A percentile compares a stretch with the other conserved stretches of the same genome.
phyloP scores from a whole-genome alignment of 2,888 invertebrate species.

The Cryptus armator region DNA sequence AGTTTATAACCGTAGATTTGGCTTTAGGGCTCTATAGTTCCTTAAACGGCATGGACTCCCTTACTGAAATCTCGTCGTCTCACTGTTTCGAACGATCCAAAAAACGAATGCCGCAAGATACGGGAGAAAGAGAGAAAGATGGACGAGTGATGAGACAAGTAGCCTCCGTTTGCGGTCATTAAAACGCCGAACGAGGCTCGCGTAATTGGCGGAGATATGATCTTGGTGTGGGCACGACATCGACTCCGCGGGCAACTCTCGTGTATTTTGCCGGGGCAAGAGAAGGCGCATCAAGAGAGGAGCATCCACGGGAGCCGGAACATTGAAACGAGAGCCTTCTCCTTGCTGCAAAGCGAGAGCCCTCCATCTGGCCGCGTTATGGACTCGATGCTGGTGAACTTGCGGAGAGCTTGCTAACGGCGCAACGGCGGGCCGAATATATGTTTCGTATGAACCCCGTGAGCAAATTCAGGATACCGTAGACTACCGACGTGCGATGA shows the following conservation, averaged over 20 bases:
- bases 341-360: conserved; percentile 12
- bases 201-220: conserved; percentile 75
- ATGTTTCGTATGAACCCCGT: conserved; percentile 19
- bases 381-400: conserved; percentile 28
- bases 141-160: conserved; percentile 60
- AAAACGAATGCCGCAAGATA: conserved; percentile 23
- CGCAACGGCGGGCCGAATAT: neutral
- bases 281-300: neutral
- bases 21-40: neutral
- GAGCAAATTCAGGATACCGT: conserved; percentile 9
- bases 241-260: conserved; percentile 54
- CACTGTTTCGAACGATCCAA: neutral
- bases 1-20: neutral
- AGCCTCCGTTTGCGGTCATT: conserved; percentile 72
- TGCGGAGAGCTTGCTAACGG: conserved; percentile 7
- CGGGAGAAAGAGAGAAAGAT: conserved; percentile 45
- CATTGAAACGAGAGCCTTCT: conserved; percentile 39
- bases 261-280: conserved; percentile 47
- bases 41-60: neutral
- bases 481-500: conserved; percentile 6
- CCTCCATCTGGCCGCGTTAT: conserved; percentile 35
- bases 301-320: conserved; percentile 43
- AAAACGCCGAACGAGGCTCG: conserved; percentile 71
- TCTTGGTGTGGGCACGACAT: conserved; percentile 73
- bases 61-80: conserved; percentile 8